Percentiles rank a stretch among this genome's conserved stretches.
Conservation (phyloP, 2,113 vertebrate species). For the Tetrax tetrax region DNA sequence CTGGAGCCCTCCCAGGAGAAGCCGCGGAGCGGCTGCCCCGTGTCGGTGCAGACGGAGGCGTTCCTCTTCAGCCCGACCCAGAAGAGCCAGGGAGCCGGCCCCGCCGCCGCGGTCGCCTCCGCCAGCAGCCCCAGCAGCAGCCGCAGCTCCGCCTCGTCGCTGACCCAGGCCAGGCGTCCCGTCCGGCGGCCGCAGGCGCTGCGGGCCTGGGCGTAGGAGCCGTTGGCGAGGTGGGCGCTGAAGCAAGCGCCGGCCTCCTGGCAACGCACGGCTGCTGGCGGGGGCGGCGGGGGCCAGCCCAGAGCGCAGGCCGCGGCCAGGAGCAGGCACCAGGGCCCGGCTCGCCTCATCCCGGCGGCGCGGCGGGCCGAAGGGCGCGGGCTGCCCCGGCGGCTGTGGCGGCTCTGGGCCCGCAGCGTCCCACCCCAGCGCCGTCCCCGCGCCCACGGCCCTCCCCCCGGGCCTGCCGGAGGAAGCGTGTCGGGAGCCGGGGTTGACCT, state of each 20-base stretch:
- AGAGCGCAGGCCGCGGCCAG: constrained; percentile 17
- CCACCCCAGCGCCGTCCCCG: not conserved
- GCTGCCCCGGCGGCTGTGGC: not conserved
- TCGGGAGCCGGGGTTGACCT: constrained; percentile 16
- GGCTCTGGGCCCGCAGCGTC: not conserved
- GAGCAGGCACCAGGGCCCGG: constrained; percentile 51
- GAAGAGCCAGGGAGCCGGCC: not conserved
- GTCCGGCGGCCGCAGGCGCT: constrained; percentile 40
- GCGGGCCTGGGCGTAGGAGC: constrained; percentile 24
- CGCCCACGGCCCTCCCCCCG: constrained; percentile 39
- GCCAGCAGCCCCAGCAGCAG: constrained; percentile 45
- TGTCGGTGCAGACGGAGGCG: constrained; percentile 49
- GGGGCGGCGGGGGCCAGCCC: not conserved
- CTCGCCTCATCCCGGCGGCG: constrained; percentile 4
- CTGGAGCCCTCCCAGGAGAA: constrained; percentile 67
- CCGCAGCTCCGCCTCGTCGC: not conserved
- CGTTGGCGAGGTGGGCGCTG: constrained; percentile 57
- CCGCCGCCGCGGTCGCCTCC: not conserved
- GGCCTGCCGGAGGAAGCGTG: constrained; percentile 62
- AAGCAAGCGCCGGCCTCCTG: constrained; percentile 61
- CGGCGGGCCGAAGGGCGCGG: not conserved
- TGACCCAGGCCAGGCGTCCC: constrained; percentile 61
- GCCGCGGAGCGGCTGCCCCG: constrained; percentile 57
- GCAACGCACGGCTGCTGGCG: constrained; percentile 38
- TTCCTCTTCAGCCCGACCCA: constrained; percentile 69